phyloP scores from a whole-genome alignment of 2,113 vertebrate species.

The Nicator chloris region DNA sequence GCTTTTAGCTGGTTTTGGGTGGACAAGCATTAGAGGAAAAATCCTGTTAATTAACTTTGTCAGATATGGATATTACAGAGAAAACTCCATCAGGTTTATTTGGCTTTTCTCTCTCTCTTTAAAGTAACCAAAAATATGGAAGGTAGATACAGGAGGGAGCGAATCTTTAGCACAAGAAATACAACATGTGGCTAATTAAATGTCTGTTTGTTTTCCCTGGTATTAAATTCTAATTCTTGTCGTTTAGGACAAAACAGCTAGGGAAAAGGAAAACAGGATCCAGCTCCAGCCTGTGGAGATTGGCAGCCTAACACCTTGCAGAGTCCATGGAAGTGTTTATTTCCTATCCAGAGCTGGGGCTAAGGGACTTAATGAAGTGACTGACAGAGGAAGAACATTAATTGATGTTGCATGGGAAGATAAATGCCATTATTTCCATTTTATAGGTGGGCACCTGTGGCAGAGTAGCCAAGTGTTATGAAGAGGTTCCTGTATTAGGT shows the following conservation, averaged over 20 bases:
- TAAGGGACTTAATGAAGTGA: not conserved
- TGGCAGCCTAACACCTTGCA: not conserved
- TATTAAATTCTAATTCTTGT: not conserved
- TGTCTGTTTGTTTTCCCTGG: not conserved
- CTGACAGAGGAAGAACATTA: not conserved
- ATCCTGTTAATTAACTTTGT: not conserved
- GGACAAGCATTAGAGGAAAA: not conserved
- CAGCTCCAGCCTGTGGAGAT: fast-evolving
- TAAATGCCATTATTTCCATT: not conserved
- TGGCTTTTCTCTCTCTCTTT: not conserved
- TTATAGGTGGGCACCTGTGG: not conserved
- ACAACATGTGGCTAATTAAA: not conserved
- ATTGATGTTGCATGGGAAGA: not conserved
- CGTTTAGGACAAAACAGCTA: not conserved
- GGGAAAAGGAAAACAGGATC: not conserved
- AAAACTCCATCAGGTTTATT: not conserved
- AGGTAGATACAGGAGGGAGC: not conserved
- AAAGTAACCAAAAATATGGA: not conserved
- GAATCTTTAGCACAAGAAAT: not conserved
- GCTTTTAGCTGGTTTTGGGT: not conserved
- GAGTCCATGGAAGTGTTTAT: not conserved
- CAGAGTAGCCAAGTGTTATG: not conserved
- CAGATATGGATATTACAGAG: not conserved
- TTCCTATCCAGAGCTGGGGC: not conserved
- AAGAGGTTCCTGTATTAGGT: not conserved